Percentiles rank a stretch among this genome's conserved stretches.
These are phyloP conservation scores for Leuciscus waleckii DNA, from an alignment of 2,797 vertebrate genomes.

Conservation along the genomic window DNA sequence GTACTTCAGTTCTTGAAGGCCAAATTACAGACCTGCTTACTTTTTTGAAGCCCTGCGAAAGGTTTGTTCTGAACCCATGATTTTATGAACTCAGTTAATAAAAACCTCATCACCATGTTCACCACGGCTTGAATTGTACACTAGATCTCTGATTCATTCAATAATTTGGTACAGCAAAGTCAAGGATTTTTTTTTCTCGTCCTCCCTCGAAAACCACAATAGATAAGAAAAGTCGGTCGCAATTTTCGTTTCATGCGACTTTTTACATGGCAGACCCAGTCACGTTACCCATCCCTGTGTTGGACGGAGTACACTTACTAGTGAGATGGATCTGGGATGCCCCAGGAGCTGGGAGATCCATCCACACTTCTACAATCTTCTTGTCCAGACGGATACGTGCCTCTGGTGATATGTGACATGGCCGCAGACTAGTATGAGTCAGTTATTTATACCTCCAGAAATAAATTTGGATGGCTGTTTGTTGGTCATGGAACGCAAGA, in stretches of 20 bases:
- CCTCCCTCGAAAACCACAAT: not conserved
- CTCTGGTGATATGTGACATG: slow-evolving; percentile 12
- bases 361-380: not conserved
- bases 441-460: slow-evolving; percentile 44
- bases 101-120: no score
- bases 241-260: not conserved
- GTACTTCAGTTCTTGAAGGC: no score
- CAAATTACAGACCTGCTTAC: not conserved
- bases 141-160: not conserved
- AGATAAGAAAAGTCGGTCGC: not conserved
- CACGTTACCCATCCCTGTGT: not conserved
- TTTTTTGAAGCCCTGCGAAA: not conserved
- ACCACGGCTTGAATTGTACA: not conserved
- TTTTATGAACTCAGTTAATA: not conserved
- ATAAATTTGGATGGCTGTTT: slow-evolving; percentile 27
- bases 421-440: slow-evolving; percentile 18
- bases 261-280: not conserved
- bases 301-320: not conserved
- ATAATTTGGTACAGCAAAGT: not conserved
- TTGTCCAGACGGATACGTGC: not conserved
- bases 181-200: not conserved
- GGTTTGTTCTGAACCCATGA: not conserved
- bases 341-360: not conserved
- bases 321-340: not conserved
- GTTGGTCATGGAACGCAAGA: slow-evolving; percentile 33